A percentile compares a stretch with the other conserved stretches of the same genome.
phyloP scores from a whole-genome alignment of 1,140 invertebrate species.

The Andrena cerasifolii region DNA sequence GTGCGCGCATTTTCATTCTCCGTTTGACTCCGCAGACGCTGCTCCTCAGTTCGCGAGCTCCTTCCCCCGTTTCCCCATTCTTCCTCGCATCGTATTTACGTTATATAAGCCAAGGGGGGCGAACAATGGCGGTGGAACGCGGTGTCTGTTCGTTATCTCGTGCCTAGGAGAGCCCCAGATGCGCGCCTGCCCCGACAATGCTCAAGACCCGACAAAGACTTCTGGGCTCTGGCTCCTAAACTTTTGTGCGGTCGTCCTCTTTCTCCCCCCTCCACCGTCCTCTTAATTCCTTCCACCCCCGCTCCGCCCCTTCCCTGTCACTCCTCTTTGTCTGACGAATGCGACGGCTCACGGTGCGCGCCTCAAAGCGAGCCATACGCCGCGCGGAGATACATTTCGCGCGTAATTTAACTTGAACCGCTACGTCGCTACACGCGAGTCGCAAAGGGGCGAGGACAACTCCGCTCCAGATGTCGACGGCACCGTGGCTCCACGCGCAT shows the following conservation, averaged over 20 bases:
- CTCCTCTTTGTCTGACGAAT: not conserved
- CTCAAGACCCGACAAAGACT: slow-evolving; percentile 29
- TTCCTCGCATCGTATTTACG: slow-evolving; percentile 2
- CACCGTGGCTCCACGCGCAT: not conserved
- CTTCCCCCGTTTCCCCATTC: not conserved
- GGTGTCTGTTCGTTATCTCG: slow-evolving; percentile 41
- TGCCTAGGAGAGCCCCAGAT: not conserved
- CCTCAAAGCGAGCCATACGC: not conserved
- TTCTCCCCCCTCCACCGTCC: not conserved
- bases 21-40: no score
- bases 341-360: not conserved
- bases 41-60: not conserved
- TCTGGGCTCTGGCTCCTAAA: not conserved
- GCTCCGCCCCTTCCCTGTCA: not conserved
- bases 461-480: slow-evolving; percentile 1
- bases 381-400: not conserved
- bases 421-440: not conserved
- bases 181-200: slow-evolving; percentile 24
- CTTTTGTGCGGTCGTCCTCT: not conserved
- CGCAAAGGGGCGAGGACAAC: no score
- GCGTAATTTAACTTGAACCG: slow-evolving; percentile 27
- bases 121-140: not conserved
- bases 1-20: no score
- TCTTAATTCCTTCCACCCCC: not conserved
- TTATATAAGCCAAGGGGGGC: slow-evolving; percentile 9